Conservation (phyloP, 2,797 vertebrate species). For the Myiothlypis chrysogaster region DNA sequence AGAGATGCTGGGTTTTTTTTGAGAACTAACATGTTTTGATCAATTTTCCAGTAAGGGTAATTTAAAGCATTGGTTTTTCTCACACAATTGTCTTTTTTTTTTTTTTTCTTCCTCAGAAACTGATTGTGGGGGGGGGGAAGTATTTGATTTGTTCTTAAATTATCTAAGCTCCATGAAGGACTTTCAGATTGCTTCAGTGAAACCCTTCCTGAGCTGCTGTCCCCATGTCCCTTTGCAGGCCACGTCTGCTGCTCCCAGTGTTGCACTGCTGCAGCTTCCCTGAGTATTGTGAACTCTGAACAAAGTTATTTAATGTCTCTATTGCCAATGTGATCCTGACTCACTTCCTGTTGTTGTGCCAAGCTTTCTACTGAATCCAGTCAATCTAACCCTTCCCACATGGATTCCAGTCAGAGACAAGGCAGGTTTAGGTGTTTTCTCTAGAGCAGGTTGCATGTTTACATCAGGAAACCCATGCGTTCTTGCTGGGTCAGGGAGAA, state of each 20-base stretch:
- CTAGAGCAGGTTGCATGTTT: slow-evolving; percentile 66
- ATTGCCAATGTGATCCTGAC: slow-evolving; percentile 49
- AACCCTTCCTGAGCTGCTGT: slow-evolving; percentile 25
- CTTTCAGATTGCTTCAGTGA: slow-evolving; percentile 40
- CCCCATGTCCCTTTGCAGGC: slow-evolving; percentile 3
- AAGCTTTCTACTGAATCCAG: slow-evolving; percentile 57
- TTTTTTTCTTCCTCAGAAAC: background rate
- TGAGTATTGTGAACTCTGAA: slow-evolving; percentile 20
- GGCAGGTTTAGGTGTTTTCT: slow-evolving; percentile 30
- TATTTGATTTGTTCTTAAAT: slow-evolving; percentile 27
- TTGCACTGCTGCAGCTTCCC: slow-evolving; percentile 49
- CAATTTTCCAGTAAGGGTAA: background rate
- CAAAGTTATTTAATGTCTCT: slow-evolving; percentile 29
- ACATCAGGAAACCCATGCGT: background rate
- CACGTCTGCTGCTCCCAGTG: slow-evolving; percentile 15
- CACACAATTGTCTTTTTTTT: background rate
- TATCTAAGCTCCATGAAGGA: slow-evolving; percentile 68
- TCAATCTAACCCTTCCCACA: background rate
- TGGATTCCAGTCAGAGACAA: background rate
- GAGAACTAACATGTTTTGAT: background rate
- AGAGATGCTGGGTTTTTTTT: background rate
- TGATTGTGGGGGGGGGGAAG: background rate
- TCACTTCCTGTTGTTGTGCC: slow-evolving; percentile 64
- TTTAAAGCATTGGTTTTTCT: slow-evolving; percentile 5
- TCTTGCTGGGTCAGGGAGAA: background rate